A percentile compares a stretch with the other conserved stretches of the same genome.
These are phyloP conservation scores for Platalea minor DNA, from an alignment of 2,797 vertebrate genomes.

Conservation along the genomic window DNA sequence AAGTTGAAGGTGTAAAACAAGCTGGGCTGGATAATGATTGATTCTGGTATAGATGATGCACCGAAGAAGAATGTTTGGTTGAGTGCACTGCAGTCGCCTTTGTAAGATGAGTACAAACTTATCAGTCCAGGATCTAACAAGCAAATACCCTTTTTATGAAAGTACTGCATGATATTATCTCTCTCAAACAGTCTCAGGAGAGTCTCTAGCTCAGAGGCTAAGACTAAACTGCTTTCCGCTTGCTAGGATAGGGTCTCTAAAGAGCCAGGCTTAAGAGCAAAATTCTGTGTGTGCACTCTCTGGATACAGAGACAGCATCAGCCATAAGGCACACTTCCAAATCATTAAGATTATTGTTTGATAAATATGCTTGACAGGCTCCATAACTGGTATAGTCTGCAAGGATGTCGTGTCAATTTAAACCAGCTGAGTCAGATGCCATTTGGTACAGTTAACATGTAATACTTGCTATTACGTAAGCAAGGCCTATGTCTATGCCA, in stretches of 20 bases:
- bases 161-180: neutral
- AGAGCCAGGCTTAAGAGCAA: neutral
- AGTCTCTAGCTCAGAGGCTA: neutral
- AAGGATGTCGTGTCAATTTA: neutral
- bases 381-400: neutral
- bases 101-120: neutral
- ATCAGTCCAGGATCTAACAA: neutral
- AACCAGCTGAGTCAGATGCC: slow-evolving; percentile 1
- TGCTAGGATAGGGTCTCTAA: neutral
- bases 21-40: neutral
- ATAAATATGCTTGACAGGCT: neutral
- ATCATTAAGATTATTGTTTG: neutral
- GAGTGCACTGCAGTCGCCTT: neutral
- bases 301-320: neutral
- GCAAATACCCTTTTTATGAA: neutral
- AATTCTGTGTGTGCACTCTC: neutral
- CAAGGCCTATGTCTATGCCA: neutral
- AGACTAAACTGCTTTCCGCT: neutral
- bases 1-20: neutral
- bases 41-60: neutral
- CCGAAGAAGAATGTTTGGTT: neutral
- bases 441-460: neutral
- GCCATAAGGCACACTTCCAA: neutral
- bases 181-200: neutral
- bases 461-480: slow-evolving; percentile 29